Conservation (phyloP, 2,113 vertebrate genomes). For the Microcebus lehilahytsara region DNA sequence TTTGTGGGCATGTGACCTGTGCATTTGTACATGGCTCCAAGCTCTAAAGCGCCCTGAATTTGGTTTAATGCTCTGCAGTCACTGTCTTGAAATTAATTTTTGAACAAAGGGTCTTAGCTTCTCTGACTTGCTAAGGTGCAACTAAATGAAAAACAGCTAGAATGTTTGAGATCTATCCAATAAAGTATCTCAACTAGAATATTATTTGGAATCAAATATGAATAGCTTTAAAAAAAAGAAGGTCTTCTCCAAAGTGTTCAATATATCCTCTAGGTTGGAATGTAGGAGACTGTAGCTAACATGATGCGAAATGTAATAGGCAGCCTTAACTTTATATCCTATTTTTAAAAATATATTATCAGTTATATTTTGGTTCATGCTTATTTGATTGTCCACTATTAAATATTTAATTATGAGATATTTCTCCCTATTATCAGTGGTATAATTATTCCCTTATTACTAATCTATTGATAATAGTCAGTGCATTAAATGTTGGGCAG, state of each 20-base stretch:
- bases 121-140: neutral
- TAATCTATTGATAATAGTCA: neutral
- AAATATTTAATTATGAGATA: neutral
- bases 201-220: neutral
- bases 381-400: neutral
- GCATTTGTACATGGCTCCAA: neutral
- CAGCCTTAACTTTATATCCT: neutral
- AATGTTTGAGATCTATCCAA: neutral
- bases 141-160: neutral
- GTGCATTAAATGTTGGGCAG: neutral
- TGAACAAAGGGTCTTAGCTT: neutral
- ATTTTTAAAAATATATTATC: neutral
- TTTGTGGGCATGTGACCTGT: neutral
- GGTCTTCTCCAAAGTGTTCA: neutral
- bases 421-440: neutral
- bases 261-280: neutral
- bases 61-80: neutral
- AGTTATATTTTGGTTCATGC: neutral
- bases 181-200: neutral
- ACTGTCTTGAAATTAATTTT: neutral
- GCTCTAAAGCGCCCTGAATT: neutral
- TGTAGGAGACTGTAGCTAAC: neutral
- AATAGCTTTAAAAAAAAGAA: neutral
- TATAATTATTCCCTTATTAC: neutral
- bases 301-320: neutral